Percentiles rank a stretch among this genome's conserved stretches.
Conservation (phyloP, 2,113 vertebrate genomes). For the Nansenia antarctica region DNA sequence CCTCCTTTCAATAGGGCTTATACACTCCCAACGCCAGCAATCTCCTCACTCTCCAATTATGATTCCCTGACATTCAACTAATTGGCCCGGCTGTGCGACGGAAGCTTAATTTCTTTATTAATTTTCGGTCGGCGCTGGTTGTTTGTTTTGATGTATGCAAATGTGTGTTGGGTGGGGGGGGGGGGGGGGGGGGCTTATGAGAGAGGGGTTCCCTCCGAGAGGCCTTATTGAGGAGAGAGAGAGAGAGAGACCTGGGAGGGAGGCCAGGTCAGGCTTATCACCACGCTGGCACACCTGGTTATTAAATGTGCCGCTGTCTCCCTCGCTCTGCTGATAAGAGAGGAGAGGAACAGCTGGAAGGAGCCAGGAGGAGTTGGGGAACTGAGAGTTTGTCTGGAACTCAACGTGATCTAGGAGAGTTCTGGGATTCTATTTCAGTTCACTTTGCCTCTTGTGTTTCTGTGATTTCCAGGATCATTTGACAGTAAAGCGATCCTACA, state of each 20-base stretch:
- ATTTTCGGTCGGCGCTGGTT: slow-evolving; percentile 76
- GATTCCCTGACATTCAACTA: slow-evolving; percentile 99
- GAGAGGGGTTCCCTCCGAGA: slow-evolving; percentile 50
- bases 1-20: slow-evolving; percentile 83
- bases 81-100: slow-evolving; percentile 94
- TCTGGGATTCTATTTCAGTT: too few species aligned
- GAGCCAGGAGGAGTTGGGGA: slow-evolving; percentile 26
- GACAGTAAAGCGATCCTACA: too few species aligned
- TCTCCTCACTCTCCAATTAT: slow-evolving; percentile 96
- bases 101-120: slow-evolving; percentile 99
- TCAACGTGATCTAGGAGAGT: too few species aligned
- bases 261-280: slow-evolving; percentile 78
- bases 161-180: slow-evolving; percentile 73
- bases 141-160: slow-evolving; percentile 89
- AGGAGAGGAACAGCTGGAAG: slow-evolving; percentile 10
- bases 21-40: slow-evolving; percentile 88
- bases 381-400: neutral
- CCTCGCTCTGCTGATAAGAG: slow-evolving; percentile 30
- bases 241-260: slow-evolving; percentile 53
- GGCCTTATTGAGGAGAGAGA: slow-evolving; percentile 56
- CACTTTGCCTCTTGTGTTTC: too few species aligned
- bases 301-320: slow-evolving; percentile 58
- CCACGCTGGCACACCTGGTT: slow-evolving; percentile 75
- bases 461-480: too few species aligned
- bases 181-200: slow-evolving; percentile 69